phyloP scores from a whole-genome alignment of 2,888 invertebrate species.

The Lissonota sp. region DNA sequence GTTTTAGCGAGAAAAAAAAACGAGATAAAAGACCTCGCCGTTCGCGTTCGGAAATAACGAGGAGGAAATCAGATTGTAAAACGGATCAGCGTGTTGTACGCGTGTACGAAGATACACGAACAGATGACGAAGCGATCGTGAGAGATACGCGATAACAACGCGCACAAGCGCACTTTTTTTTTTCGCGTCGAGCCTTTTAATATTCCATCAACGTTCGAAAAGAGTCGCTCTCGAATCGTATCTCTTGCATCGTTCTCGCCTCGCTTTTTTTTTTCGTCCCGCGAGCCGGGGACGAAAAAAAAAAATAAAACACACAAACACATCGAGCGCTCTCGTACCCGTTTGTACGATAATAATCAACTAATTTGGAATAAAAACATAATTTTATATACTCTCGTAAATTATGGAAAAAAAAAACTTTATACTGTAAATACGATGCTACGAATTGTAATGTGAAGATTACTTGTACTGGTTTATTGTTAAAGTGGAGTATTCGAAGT shows the following conservation, averaged over 20 bases:
- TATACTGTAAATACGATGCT: slow-evolving; percentile 71
- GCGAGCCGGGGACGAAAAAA: not conserved
- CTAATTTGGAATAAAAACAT: slow-evolving; percentile 65
- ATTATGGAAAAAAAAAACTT: slow-evolving; percentile 66
- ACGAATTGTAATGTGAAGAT: slow-evolving; percentile 67
- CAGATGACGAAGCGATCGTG: slow-evolving; percentile 11
- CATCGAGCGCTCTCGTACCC: slow-evolving; percentile 60
- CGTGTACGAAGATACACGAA: slow-evolving; percentile 21
- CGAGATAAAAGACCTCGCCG: slow-evolving; percentile 30
- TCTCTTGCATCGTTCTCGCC: not conserved
- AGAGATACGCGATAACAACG: slow-evolving; percentile 16
- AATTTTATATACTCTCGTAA: slow-evolving; percentile 74
- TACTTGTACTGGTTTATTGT: slow-evolving; percentile 73
- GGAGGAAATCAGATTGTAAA: slow-evolving; percentile 19
- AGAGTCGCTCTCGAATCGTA: slow-evolving; percentile 5
- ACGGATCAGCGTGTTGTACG: slow-evolving; percentile 29
- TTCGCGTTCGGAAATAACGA: slow-evolving; percentile 28
- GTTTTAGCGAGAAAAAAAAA: slow-evolving; percentile 10
- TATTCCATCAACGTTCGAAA: slow-evolving; percentile 29
- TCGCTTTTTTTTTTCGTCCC: not conserved
- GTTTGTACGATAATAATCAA: slow-evolving; percentile 60
- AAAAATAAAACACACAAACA: slow-evolving; percentile 16
- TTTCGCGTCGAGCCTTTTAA: slow-evolving; percentile 4
- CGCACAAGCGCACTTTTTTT: slow-evolving; percentile 25
- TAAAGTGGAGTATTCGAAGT: slow-evolving; percentile 69